Conservation (phyloP, 2,113 vertebrate species). For the Ptilonorhynchus violaceus region DNA sequence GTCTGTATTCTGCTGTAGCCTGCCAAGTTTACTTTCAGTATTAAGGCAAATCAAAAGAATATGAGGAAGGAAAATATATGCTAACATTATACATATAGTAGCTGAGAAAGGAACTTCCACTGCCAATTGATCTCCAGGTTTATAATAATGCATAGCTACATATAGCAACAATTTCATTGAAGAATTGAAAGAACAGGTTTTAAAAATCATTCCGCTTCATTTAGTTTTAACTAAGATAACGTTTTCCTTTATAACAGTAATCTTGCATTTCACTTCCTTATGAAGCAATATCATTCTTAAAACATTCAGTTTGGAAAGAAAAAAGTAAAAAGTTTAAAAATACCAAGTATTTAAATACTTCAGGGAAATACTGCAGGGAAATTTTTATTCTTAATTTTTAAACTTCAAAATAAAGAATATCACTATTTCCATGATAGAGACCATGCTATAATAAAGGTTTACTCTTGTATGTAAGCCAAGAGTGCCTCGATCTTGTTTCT, state of each 20-base stretch:
- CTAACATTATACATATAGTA: neutral
- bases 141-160: neutral
- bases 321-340: neutral
- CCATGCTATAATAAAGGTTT: neutral
- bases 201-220: neutral
- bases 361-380: neutral
- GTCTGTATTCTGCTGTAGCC: neutral
- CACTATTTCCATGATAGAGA: neutral
- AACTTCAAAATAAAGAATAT: neutral
- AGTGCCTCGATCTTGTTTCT: rapidly evolving
- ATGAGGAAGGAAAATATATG: neutral
- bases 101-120: neutral
- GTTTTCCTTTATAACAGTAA: neutral
- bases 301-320: neutral
- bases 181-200: neutral
- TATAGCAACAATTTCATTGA: neutral
- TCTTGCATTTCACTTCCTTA: neutral
- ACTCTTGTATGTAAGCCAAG: neutral
- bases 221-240: neutral
- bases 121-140: neutral
- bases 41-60: neutral
- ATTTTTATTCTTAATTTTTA: neutral
- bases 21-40: neutral
- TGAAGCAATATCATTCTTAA: neutral
- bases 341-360: neutral